phyloP scores from a whole-genome alignment of 2,113 vertebrate genomes.

The Mormyrus lacerda region DNA sequence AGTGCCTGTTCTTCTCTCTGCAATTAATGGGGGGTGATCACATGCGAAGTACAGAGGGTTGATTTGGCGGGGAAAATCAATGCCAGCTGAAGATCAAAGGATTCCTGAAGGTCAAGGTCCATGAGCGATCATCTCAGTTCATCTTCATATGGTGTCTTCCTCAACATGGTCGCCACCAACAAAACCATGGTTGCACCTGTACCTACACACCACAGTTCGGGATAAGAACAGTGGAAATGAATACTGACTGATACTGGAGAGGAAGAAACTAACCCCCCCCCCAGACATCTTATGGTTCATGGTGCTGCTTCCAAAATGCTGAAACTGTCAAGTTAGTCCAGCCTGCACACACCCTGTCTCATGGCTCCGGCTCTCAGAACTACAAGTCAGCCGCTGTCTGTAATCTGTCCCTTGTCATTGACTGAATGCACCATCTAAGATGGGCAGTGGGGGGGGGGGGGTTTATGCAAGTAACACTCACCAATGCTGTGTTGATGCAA shows the following conservation, averaged over 20 bases:
- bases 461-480: not conserved
- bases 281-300: not conserved
- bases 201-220: not conserved
- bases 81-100: not conserved
- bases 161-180: no score
- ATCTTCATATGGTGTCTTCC: not conserved
- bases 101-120: not conserved
- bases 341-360: not conserved
- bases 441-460: not conserved
- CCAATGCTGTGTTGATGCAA: not conserved
- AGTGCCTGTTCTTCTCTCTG: not conserved
- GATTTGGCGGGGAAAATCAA: not conserved
- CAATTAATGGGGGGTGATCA: not conserved
- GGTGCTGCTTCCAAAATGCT: not conserved
- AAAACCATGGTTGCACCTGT: no score
- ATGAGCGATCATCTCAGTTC: not conserved
- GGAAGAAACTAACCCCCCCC: not conserved
- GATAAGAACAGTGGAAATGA: not conserved
- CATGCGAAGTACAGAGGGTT: not conserved
- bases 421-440: not conserved
- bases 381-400: not conserved
- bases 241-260: not conserved
- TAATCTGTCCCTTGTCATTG: not conserved
- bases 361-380: not conserved
- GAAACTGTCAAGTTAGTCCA: not conserved